Conservation (phyloP, 2,888 invertebrate species). For the Drosophila anomelani region DNA sequence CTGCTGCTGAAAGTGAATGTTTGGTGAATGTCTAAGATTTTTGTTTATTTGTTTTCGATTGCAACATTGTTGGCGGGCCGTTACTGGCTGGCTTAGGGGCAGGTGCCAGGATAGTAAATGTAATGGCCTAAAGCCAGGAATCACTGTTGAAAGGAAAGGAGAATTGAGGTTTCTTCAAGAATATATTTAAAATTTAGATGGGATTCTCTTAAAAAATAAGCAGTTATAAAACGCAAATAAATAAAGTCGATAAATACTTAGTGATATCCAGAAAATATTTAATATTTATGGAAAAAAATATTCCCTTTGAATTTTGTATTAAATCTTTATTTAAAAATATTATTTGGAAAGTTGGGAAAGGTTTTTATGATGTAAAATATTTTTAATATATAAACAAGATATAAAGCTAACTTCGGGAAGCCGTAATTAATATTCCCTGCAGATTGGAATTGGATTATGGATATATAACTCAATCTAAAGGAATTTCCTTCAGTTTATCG, state of each 20-base stretch:
- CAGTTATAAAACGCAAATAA: background rate
- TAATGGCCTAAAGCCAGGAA: conserved; percentile 2
- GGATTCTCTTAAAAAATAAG: too few species aligned
- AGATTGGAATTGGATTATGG: too few species aligned
- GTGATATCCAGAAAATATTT: background rate
- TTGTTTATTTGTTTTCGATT: conserved; percentile 60
- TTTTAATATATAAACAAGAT: too few species aligned
- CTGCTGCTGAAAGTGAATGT: conserved; percentile 74
- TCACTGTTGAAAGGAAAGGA: background rate
- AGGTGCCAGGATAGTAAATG: conserved; percentile 9
- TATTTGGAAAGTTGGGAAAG: background rate
- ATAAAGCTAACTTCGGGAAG: too few species aligned
- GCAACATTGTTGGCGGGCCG: conserved; percentile 66
- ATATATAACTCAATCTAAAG: background rate
- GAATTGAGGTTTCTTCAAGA: background rate
- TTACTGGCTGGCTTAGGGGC: conserved; percentile 16
- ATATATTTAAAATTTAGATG: background rate
- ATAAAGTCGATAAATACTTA: too few species aligned
- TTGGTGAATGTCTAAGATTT: conserved; percentile 59
- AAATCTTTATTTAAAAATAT: background rate
- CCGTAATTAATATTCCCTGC: too few species aligned
- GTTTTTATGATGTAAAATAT: too few species aligned
- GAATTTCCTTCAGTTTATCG: background rate
- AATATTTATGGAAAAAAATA: too few species aligned
- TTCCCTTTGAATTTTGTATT: background rate